Conservation (phyloP, 2,888 invertebrate species). For the Reticulitermes lucifugus region DNA sequence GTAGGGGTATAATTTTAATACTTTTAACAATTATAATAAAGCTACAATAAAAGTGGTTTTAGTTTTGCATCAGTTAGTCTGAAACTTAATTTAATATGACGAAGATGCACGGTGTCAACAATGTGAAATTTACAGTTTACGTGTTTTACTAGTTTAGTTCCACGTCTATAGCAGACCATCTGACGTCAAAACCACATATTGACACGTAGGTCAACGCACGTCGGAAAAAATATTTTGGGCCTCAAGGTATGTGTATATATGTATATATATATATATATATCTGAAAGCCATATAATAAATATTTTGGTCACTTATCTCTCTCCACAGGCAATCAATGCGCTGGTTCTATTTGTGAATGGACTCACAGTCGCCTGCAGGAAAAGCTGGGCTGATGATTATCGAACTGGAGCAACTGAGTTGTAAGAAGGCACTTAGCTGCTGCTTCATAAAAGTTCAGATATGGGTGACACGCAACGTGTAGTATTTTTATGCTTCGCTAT, state of each 20-base stretch:
- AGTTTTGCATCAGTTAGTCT: no score
- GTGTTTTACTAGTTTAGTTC: not conserved
- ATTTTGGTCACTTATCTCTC: not conserved
- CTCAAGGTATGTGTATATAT: not conserved
- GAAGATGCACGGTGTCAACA: no score
- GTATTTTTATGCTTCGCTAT: not conserved
- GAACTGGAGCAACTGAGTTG: not conserved
- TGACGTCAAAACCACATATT: not conserved
- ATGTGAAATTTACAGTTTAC: no score
- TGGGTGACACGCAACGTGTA: not conserved
- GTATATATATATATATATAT: not conserved
- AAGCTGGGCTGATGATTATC: not conserved
- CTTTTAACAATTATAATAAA: no score
- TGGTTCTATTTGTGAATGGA: not conserved
- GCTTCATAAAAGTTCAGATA: not conserved
- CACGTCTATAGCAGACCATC: not conserved
- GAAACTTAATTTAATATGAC: no score
- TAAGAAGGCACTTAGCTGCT: not conserved
- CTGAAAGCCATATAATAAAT: not conserved
- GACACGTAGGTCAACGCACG: not conserved
- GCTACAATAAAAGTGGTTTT: no score
- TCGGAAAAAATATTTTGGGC: not conserved
- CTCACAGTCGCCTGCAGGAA: not conserved
- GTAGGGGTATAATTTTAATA: no score
- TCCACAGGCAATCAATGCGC: not conserved